Percentiles rank a stretch among this genome's conserved stretches.
Conservation (phyloP, 2,113 vertebrate genomes). For the Larimichthys polyactis region DNA sequence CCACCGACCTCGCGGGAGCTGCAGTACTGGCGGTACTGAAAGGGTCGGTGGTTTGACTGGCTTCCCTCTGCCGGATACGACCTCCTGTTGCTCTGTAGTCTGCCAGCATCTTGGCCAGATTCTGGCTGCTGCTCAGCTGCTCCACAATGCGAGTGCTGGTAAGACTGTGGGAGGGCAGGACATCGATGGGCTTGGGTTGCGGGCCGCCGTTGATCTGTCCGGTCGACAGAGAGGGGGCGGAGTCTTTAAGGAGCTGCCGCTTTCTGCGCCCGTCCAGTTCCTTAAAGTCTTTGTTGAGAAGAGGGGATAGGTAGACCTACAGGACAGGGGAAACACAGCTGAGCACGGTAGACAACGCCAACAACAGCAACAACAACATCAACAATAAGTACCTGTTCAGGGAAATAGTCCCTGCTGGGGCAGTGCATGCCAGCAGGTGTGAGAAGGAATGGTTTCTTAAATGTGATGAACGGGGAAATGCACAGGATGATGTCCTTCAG, state of each 20-base stretch:
- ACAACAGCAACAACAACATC: background rate
- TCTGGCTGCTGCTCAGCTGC: conserved; percentile 87
- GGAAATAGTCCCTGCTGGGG: conserved; percentile 95
- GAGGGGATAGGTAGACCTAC: conserved; percentile 92
- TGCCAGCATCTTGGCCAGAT: conserved; percentile 92
- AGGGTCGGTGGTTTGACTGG: conserved; percentile 78
- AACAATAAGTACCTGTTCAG: conserved; percentile 84
- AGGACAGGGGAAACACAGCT: background rate
- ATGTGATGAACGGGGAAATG: conserved; percentile 94
- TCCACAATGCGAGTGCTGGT: conserved; percentile 91
- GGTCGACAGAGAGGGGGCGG: conserved; percentile 80
- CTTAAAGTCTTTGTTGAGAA: conserved; percentile 94
- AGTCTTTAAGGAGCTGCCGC: conserved; percentile 92
- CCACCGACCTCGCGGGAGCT: conserved; percentile 47
- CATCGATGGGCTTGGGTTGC: conserved; percentile 78
- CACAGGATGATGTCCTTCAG: conserved; percentile 96
- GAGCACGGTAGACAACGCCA: background rate
- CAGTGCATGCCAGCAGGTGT: conserved; percentile 91
- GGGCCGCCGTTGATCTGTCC: conserved; percentile 85
- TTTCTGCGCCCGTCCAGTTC: conserved; percentile 93
- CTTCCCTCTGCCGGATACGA: conserved; percentile 88
- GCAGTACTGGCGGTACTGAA: conserved; percentile 82
- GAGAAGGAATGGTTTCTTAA: conserved; percentile 93
- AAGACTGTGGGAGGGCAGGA: conserved; percentile 91
- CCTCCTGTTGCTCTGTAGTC: conserved; percentile 96